Evolutionary conservation across 53 echinoderm and acorn worm genomes (phyloP).

Genomic region (Paracentrotus lividus): DNA sequence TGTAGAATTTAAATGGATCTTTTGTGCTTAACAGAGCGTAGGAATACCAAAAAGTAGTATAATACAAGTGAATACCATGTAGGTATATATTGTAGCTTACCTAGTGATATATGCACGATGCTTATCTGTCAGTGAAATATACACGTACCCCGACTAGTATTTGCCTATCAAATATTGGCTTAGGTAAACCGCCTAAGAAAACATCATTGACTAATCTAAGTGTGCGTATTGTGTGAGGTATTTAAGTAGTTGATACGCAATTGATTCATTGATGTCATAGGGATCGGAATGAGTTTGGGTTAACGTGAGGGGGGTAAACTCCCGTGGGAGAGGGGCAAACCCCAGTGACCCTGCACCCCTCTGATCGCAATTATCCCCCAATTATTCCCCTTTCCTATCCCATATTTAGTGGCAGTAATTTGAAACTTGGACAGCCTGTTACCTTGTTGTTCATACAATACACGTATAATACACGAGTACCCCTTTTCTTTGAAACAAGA

Average conservation of each 20-base stretch:
- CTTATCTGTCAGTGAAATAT: not conserved
- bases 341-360: slow-evolving; percentile 16
- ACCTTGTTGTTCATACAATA: too few species aligned
- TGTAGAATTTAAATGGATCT: not conserved
- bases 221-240: not conserved
- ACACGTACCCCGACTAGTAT: not conserved
- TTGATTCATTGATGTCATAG: slow-evolving; percentile 15
- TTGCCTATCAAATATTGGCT: not conserved
- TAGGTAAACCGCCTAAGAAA: not conserved
- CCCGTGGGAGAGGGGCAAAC: not conserved
- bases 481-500: too few species aligned
- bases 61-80: not conserved
- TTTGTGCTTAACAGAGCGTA: not conserved
- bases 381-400: not conserved
- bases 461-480: too few species aligned
- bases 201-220: not conserved
- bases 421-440: too few species aligned
- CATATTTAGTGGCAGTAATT: not conserved
- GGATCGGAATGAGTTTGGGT: slow-evolving; percentile 6
- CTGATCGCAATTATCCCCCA: not conserved
- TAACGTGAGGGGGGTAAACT: not conserved
- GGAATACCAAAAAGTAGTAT: not conserved
- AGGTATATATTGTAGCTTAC: not conserved
- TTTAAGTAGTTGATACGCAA: slow-evolving; percentile 7
- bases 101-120: too few species aligned